Conservation (phyloP, 37 sponge, comb jelly and placozoan species). For the Ianthella basta region DNA sequence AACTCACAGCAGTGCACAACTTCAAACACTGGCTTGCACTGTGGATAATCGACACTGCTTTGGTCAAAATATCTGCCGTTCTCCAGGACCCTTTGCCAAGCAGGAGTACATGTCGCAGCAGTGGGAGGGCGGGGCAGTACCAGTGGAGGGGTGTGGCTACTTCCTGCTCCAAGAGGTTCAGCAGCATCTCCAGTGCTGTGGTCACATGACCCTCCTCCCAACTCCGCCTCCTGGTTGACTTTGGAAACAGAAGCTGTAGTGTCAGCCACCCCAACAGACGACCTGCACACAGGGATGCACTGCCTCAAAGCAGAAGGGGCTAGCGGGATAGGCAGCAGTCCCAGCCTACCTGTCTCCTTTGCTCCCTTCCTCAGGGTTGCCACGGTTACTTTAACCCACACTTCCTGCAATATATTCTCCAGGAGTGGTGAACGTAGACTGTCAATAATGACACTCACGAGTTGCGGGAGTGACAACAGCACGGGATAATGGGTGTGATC, state of each 20-base stretch:
- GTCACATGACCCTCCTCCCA: slow-evolving; percentile 9
- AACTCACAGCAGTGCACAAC: slow-evolving; percentile 6
- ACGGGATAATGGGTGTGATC: not conserved
- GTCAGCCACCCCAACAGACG: slow-evolving; percentile 11
- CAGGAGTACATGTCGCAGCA: slow-evolving; percentile 1
- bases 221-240: not conserved
- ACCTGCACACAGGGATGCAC: slow-evolving; percentile 6
- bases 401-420: not conserved
- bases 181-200: slow-evolving; percentile 38
- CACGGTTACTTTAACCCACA: slow-evolving; percentile 17
- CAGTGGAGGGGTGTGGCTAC: not conserved
- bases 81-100: not conserved
- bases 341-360: not conserved
- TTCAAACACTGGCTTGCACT: slow-evolving; percentile 8
- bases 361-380: not conserved
- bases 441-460: slow-evolving; percentile 3
- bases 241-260: slow-evolving; percentile 19
- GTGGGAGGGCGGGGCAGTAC: slow-evolving; percentile 15
- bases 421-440: slow-evolving; percentile 18
- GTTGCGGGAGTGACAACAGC: not conserved
- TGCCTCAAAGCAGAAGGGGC: not conserved
- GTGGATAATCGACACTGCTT: not conserved
- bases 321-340: not conserved
- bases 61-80: not conserved
- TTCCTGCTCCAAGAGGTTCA: not conserved